Base-by-base conservation (phyloP, 2,113 vertebrate genomes). In the Oncorhynchus clarkii region DNA sequence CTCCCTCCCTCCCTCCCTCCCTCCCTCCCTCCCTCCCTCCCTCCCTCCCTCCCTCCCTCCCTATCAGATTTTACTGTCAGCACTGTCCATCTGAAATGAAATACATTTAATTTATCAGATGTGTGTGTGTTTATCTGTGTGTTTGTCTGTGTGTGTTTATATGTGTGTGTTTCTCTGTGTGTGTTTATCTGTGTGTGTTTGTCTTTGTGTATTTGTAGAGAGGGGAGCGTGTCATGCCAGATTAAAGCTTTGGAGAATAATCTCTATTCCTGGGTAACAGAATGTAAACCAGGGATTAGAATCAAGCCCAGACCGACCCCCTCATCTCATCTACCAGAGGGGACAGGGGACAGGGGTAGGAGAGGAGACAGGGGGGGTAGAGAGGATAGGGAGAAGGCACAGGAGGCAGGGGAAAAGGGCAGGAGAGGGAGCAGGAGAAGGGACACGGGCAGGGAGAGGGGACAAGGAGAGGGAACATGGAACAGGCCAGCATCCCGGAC, bases 231-330 rank as follows among this genome's bases (percentile, higher is more conserved):
- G 78, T 83, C 85, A 70, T 72, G 13, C 31, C 77, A 84, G 89
- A 88, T 90, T 90, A 92, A 83, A 82, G 27, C 71, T 11, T 39
- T 27, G 77, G 60, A 65, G 69, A 85, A 83, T 78, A 84, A 86
- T 84, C 80, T 87, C 73, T 80, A 72, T 83, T 84, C 74, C 71
- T 78, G 72, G 71, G 67, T 54, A 84, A 79, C 27, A 70, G 84
- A 83, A 86, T 82, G 80, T 80, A 78, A 86, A 84, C 49, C 14
- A 54, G 59, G 80, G 75, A 82, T 85, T 82, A 79, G 59, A 76
- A 68, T 45, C 72, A 76, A 69, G 70, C 75, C 48, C n/a, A 20
- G 20, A 39, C 67, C 3, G 1, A 2, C 2, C 67, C n/a, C 29
- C 31, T 45, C 39, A 64, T 45, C 39, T 45, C 39, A 45, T 45